Percentiles rank a stretch among this genome's conserved stretches.
phyloP scores from a whole-genome alignment of 2,888 invertebrate species.

The Erpobdella octoculata region DNA sequence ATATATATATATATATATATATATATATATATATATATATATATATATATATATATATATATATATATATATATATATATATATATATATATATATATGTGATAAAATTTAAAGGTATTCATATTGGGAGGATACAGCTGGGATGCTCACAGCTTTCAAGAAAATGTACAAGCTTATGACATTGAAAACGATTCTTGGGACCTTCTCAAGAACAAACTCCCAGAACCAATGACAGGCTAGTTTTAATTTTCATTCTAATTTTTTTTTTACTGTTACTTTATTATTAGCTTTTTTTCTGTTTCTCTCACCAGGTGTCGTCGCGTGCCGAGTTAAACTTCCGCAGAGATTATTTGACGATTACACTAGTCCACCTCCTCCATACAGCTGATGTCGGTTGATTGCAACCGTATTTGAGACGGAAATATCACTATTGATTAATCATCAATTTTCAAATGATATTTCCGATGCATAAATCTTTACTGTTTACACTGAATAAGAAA shows the following conservation, averaged over 20 bases:
- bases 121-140: conserved; percentile 37
- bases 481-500: no score
- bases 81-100: no score
- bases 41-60: no score
- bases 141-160: conserved; percentile 39
- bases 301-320: conserved; percentile 34
- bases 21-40: no score
- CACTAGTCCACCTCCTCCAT: conserved; percentile 3
- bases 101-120: conserved; percentile 29
- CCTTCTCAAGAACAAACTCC: conserved; percentile 33
- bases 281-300: background rate
- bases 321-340: conserved; percentile 37
- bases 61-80: no score
- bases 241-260: background rate
- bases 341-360: conserved; percentile 33
- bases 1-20: no score
- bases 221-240: conserved; percentile 37
- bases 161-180: conserved; percentile 37
- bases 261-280: background rate
- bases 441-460: no score
- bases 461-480: no score
- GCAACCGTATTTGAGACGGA: no score
- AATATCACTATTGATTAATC: no score
- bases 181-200: conserved; percentile 36
- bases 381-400: background rate